phyloP scores from a whole-genome alignment of 2,113 vertebrate species.

The Illadopsis cleaveri region DNA sequence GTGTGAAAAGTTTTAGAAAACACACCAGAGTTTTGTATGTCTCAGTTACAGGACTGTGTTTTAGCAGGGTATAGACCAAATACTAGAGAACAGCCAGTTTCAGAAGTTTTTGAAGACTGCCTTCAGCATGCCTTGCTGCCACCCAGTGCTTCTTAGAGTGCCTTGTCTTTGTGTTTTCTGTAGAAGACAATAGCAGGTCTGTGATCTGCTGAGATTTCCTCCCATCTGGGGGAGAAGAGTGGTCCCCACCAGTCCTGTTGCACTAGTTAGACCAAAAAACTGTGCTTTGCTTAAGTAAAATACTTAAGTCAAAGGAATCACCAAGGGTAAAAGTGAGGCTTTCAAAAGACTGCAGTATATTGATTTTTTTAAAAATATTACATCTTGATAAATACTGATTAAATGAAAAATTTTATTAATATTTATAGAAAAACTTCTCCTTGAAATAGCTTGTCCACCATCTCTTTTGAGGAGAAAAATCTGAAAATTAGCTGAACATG shows the following conservation, averaged over 20 bases:
- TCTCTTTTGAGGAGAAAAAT: neutral
- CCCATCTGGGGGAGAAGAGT: neutral
- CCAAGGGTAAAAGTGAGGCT: neutral
- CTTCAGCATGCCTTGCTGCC: neutral
- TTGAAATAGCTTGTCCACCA: neutral
- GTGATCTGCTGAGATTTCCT: neutral
- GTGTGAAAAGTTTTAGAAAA: neutral
- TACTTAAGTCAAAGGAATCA: neutral
- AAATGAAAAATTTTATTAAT: neutral
- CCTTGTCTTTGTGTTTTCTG: neutral
- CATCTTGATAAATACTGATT: neutral
- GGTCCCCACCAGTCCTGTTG: neutral
- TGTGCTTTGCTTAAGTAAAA: neutral
- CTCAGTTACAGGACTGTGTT: neutral
- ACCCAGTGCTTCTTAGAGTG: neutral
- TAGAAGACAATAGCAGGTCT: neutral
- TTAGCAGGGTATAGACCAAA: neutral
- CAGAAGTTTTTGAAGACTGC: neutral
- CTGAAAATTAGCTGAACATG: neutral
- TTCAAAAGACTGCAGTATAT: neutral
- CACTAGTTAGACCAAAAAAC: neutral
- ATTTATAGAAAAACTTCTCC: neutral
- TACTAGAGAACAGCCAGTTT: neutral
- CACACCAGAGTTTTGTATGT: neutral
- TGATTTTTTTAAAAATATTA: accelerated